Evolutionary conservation across 2,888 invertebrate genomes (phyloP), one percentile per base, ranked within the genome.

Genomic region (Morpho helenor): DNA sequence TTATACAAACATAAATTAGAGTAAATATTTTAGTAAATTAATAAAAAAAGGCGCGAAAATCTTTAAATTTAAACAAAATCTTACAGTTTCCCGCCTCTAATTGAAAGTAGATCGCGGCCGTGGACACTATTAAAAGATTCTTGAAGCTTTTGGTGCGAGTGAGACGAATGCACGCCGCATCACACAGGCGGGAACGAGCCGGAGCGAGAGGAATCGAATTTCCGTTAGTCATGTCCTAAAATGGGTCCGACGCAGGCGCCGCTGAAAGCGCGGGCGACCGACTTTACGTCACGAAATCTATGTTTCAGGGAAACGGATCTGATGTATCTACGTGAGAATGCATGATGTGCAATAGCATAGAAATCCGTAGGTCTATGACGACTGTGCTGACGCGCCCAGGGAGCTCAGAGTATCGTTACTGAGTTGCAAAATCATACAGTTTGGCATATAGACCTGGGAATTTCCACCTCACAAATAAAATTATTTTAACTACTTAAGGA

Each of bases 181-280:
- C 85, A 82, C 82, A 78, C 84, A 83, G 80, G 90, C 86, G 86
- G 68, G 90, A 90, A 81, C 88, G 81, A 82, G 84, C 72, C 80
- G 77, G 85, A 86, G 81, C 80, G 85, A 85, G 87, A 85, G 89
- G 90, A 87, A 87, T 92, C 92, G 90, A 91, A 93, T 93, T 93
- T 93, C 93, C 91, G 90, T 91, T 91, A 91, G 92, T 92, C 91
- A 92, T 93, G 93, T 93, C 94, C 94, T 93, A 93, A 94, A 93
- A 93, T 93, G 94, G 94, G 91, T 87, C 87, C 91, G 91, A 83
- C 87, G 82, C 87, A 87, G 91, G 93, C 91, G 87, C 89, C 87
- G 90, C 87, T 86, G 87, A 87, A 87, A 85, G 89, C 87, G 88
- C 87, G 90, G 88, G 89, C 88, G 87, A 87, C 79, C 77, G 82